phyloP scores from a whole-genome alignment of 2,797 vertebrate genomes.

The Loris lydekkerianus region DNA sequence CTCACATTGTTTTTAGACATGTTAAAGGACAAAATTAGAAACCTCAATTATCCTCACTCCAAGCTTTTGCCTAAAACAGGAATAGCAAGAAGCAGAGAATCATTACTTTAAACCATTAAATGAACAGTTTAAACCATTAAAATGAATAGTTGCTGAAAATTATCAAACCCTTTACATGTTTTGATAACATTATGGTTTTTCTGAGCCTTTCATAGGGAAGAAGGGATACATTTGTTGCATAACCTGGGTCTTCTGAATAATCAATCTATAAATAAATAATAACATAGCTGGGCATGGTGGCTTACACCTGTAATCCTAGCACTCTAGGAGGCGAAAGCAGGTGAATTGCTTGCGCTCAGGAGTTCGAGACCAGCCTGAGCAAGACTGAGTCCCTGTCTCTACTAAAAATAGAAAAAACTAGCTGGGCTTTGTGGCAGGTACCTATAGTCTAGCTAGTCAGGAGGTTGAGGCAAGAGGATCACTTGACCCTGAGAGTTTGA shows the following conservation, averaged over 20 bases:
- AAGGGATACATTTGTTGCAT: neutral
- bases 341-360: no score
- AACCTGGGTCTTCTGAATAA: neutral
- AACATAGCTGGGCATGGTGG: neutral
- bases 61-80: constrained; percentile 19
- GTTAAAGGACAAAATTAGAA: constrained; percentile 46
- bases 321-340: no score
- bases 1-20: constrained; percentile 16
- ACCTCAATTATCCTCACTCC: neutral
- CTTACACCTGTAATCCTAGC: no score
- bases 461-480: no score
- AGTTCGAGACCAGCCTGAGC: no score
- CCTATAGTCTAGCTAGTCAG: no score
- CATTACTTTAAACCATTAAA: neutral
- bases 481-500: no score
- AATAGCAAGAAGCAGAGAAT: constrained; percentile 28
- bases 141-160: neutral
- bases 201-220: neutral
- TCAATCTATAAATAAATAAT: neutral
- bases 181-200: neutral
- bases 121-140: neutral
- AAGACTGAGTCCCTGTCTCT: no score
- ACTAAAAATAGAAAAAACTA: no score
- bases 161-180: neutral
- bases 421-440: no score